These are phyloP conservation scores for Andricus curvator DNA, from an alignment of 2,888 invertebrate species.

Conservation along the genomic window DNA sequence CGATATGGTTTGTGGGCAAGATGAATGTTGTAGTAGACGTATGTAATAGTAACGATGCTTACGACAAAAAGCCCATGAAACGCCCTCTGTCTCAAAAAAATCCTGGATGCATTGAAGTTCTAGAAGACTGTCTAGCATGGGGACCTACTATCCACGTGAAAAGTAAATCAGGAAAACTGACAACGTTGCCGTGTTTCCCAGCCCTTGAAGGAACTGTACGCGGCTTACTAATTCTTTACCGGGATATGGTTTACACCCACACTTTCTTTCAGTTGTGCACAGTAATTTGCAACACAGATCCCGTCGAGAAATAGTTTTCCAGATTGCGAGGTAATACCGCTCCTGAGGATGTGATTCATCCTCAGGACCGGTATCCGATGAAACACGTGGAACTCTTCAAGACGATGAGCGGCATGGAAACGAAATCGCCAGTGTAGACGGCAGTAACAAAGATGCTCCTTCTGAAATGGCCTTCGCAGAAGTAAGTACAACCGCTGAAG, in stretches of 20 bases:
- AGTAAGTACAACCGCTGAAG: background rate
- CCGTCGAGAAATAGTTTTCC: background rate
- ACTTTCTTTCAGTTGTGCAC: background rate
- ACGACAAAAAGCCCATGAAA: background rate
- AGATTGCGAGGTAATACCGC: background rate
- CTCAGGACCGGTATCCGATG: no score
- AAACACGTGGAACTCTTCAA: background rate
- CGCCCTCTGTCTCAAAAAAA: background rate
- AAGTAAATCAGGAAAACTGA: background rate
- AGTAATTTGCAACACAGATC: background rate
- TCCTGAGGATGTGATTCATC: no score
- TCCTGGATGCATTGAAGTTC: background rate
- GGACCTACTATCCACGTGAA: no score
- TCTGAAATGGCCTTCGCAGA: background rate
- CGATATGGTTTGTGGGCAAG: background rate
- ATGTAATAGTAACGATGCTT: background rate
- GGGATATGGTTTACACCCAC: background rate
- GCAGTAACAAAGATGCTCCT: background rate
- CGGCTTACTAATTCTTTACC: background rate
- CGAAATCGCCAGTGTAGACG: no score
- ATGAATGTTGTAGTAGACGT: background rate
- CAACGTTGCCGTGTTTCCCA: no score
- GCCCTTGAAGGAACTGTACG: background rate
- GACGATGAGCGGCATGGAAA: no score
- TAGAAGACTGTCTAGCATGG: background rate